These are phyloP conservation scores for Cololabis saira DNA, from an alignment of 2,113 vertebrate species.

Conservation along the genomic window DNA sequence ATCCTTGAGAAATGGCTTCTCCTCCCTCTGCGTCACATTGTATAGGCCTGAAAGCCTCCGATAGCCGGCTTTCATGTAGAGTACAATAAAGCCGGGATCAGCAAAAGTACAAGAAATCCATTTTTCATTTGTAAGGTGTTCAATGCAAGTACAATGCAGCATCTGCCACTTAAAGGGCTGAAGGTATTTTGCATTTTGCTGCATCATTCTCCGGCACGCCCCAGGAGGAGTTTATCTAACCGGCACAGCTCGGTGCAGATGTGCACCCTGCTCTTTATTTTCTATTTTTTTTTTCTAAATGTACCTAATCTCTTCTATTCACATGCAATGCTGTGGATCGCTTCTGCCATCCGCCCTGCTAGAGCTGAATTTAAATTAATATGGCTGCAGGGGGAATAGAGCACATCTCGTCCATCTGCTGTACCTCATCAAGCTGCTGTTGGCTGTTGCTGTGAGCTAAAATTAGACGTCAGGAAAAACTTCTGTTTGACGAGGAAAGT, in stretches of 20 bases:
- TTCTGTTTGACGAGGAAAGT: slow-evolving; percentile 32
- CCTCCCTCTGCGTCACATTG: slow-evolving; percentile 10
- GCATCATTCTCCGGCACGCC: slow-evolving; percentile 24
- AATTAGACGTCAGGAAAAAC: slow-evolving; percentile 54
- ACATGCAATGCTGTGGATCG: slow-evolving; percentile 7
- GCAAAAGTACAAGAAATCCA: slow-evolving; percentile 40
- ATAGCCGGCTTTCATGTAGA: not conserved
- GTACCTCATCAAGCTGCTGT: slow-evolving; percentile 60
- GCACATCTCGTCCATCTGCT: slow-evolving; percentile 67
- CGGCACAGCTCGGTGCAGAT: not conserved
- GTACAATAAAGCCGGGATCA: slow-evolving; percentile 31
- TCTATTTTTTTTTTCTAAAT: slow-evolving; percentile 3
- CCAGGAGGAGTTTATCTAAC: slow-evolving; percentile 23
- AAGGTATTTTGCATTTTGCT: slow-evolving; percentile 54
- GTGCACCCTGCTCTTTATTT: slow-evolving; percentile 23
- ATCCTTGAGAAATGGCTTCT: slow-evolving; percentile 38
- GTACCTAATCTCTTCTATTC: slow-evolving; percentile 2
- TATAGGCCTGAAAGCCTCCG: slow-evolving; percentile 10
- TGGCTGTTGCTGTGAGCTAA: slow-evolving; percentile 58
- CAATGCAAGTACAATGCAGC: slow-evolving; percentile 16
- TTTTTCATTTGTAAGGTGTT: slow-evolving; percentile 49
- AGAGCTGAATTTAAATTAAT: slow-evolving; percentile 66
- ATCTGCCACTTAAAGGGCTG: slow-evolving; percentile 22
- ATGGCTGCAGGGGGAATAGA: slow-evolving; percentile 44
- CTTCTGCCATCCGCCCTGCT: slow-evolving; percentile 16